Percentiles rank a stretch among this genome's conserved stretches.
These are phyloP conservation scores for Grallaria varia DNA, from an alignment of 2,113 vertebrate genomes.

Conservation along the genomic window DNA sequence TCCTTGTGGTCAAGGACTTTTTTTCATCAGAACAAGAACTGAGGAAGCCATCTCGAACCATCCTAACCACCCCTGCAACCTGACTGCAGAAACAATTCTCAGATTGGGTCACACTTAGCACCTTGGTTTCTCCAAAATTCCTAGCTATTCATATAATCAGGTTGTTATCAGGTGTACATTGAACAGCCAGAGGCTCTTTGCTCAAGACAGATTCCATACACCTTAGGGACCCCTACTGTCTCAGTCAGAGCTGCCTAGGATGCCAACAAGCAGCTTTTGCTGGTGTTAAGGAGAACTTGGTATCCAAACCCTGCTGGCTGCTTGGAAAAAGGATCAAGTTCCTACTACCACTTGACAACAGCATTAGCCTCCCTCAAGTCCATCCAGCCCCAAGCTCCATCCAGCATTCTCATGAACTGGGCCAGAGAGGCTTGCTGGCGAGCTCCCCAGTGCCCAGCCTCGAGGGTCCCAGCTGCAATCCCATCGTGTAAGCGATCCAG, in stretches of 20 bases:
- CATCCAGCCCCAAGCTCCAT: background rate
- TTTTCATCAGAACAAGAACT: background rate
- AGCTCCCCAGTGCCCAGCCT: background rate
- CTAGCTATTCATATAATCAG: background rate
- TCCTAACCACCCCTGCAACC: background rate
- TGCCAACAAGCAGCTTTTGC: background rate
- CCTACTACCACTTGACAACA: background rate
- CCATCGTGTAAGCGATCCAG: background rate
- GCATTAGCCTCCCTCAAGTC: background rate
- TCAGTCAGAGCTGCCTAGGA: background rate
- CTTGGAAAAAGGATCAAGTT: background rate
- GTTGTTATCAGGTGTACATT: background rate
- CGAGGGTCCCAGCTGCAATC: background rate
- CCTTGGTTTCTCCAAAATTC: background rate
- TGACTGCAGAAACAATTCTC: background rate
- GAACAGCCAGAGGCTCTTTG: background rate
- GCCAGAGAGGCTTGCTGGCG: background rate
- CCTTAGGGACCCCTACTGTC: background rate
- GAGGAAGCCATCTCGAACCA: background rate
- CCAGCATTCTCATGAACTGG: background rate
- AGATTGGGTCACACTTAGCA: rapidly evolving
- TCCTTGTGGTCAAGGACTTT: background rate
- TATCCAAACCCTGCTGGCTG: background rate
- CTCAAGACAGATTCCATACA: background rate
- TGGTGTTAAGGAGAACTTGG: background rate